phyloP scores from a whole-genome alignment of 2,888 invertebrate genomes.

The Apamea anceps region DNA sequence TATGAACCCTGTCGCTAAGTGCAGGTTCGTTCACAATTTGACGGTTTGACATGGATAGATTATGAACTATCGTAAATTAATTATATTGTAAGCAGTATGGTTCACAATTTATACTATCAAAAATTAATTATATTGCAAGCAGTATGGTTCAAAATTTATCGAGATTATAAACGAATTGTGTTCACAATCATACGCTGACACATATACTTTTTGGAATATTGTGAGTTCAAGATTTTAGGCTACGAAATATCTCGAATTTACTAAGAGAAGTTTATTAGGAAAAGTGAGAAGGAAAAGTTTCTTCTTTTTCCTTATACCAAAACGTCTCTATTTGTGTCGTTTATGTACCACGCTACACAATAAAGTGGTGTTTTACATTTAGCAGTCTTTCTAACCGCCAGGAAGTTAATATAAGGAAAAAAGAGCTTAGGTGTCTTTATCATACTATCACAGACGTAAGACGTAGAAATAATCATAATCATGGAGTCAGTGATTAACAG shows the following conservation, averaged over 20 bases:
- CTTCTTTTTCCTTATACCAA: background rate
- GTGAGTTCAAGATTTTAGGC: background rate
- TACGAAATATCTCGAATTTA: background rate
- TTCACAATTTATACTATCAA: background rate
- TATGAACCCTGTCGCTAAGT: background rate
- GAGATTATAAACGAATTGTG: background rate
- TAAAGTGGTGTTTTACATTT: background rate
- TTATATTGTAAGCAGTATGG: background rate
- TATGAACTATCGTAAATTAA: background rate
- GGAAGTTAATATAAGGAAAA: conserved; percentile 1
- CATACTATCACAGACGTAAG: conserved; percentile 14
- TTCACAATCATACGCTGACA: background rate
- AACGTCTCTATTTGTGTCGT: background rate
- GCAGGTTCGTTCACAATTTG: background rate
- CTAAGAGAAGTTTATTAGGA: background rate
- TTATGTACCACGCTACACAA: background rate
- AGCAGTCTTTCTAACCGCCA: background rate
- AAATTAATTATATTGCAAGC: background rate
- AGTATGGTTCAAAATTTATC: background rate
- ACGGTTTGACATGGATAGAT: background rate
- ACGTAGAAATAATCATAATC: conserved; percentile 2
- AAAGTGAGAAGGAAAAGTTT: background rate
- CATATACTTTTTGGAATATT: background rate
- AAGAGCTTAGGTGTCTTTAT: background rate
- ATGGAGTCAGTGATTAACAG: conserved; percentile 5